Base-by-base conservation (phyloP, 2,113 vertebrate species). In the Ptilorrhoa leucosticta region DNA sequence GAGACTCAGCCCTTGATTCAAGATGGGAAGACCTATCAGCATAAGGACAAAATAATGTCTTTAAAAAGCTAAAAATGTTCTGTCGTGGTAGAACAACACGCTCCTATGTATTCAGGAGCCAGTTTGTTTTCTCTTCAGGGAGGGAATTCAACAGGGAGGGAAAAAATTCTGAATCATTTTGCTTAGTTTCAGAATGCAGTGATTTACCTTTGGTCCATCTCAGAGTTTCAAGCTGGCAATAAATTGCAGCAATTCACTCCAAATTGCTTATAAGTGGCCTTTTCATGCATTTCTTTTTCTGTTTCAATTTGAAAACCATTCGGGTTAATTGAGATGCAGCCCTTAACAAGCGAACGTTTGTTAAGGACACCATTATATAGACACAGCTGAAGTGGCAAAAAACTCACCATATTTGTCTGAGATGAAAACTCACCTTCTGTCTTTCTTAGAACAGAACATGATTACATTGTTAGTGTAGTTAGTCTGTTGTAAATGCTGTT, bases 231-330 rank as follows among this genome's bases (percentile, higher is more conserved):
- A 92, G 58, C 76, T 58, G 64, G 26, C 72, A 90, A 83, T 77
- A 93, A 92, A 90, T 81, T 81, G 76, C 83, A 94, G 61, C 87
- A 94, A 84, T 92, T 94, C 50, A 45, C 21, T 81, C 33, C 21
- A 64, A 81, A 87, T 87, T 88, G 76, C 77, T 71, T 87, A 68
- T 79, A 71, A 72, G 53, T 75, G 51, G 58, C 47, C 72, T 83
- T 92, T 89, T 79, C 50, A 57, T 61, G 40, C 30, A 60, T 35
- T 90, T 91, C 35, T 63, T 83, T 69, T 87, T 89, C 64, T 91
- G 24, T 78, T 94, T 84, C 60, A 63, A 75, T 76, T 91, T 94
- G 60, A 92, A 92, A 96, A 82, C 8, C 47, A 21, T 89, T 65
- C 4, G 9, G 68, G 72, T 95, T 94, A 96, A 95, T 84, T 82